Conservation (phyloP, 64 coral and sea anemone species). For the Platygyra sinensis region DNA sequence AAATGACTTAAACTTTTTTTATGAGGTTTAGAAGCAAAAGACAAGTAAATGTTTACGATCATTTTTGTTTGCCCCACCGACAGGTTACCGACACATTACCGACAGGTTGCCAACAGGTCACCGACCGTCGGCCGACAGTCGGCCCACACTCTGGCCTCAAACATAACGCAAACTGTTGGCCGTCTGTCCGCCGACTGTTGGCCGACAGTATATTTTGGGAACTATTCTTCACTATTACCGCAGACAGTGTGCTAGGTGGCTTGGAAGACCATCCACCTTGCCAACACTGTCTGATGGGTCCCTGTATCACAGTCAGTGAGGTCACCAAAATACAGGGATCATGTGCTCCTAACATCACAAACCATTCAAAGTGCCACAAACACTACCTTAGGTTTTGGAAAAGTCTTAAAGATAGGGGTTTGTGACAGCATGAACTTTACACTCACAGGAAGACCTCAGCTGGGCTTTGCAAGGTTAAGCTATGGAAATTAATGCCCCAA, state of each 20-base stretch:
- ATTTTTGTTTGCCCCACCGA: too few relatives aligned
- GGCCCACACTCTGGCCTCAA: too few relatives aligned
- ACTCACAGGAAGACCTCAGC: neutral
- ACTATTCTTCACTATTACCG: too few relatives aligned
- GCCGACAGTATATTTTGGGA: too few relatives aligned
- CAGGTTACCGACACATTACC: too few relatives aligned
- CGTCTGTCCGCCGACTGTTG: too few relatives aligned
- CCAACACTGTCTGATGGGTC: conserved; percentile 21
- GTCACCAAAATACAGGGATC: conserved; percentile 1
- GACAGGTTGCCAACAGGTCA: too few relatives aligned
- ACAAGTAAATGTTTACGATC: too few relatives aligned
- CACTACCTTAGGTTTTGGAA: conserved; percentile 18
- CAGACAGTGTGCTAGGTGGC: neutral
- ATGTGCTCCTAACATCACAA: conserved; percentile 24
- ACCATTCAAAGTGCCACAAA: conserved; percentile 21
- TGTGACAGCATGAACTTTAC: conserved; percentile 31
- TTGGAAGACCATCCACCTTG: neutral
- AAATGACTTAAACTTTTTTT: too few relatives aligned
- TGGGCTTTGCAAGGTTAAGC: conserved; percentile 30
- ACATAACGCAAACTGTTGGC: too few relatives aligned
- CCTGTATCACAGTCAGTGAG: conserved; percentile 4
- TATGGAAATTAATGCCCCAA: conserved; percentile 35
- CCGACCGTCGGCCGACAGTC: too few relatives aligned
- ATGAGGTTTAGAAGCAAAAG: too few relatives aligned
- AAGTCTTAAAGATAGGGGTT: conserved; percentile 16